Evolutionary conservation across 2,113 vertebrate species (phyloP), one percentile per base, ranked within the genome.

Genomic region (Trichechus manatus): DNA sequence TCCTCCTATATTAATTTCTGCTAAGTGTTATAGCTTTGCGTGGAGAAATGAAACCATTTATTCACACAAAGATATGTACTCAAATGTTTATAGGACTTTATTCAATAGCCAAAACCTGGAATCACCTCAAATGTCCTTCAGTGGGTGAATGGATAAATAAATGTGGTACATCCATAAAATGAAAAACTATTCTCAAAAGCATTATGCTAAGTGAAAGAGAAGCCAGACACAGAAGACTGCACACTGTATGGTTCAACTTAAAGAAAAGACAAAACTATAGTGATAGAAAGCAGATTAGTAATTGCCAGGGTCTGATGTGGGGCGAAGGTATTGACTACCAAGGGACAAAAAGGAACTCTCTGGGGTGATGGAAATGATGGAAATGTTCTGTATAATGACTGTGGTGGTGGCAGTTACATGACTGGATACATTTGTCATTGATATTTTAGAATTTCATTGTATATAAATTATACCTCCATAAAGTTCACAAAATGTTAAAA

Each of bases 391-490:
- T 14, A 36, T 36, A 77, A 42, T 50, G 25, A 64, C 72, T 5
- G 6, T 50, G 15, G 31, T 50, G 17, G 1, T 81, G 9, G 17
- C 74, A 39, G 9, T 66, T 87, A 87, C 13, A 74, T 64, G 15
- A 68, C 5, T 82, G 5, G 39, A 50, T 53, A 44, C 33, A 74
- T 78, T 78, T 50, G n/a, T 86, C 68, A 66, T 9, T 92, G 19
- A 31, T 6, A 92, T 36, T 63, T 90, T 64, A 82, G 47, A 94
- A 86, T 95, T 80, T 63, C 75, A 89, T 20, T 68, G 22, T 61
- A 80, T 84, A 75, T 90, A 84, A 84, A 77, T 79, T n/a, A 53
- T 36, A 53, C 6, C 27, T 79, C 53, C 61, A 3, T 77, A 85
- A 84, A 92, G 5, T 63, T 80, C 64, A 80, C 3, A 81, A 61